These are phyloP conservation scores for Beris chalybata DNA, from an alignment of 2,888 invertebrate species.

Conservation along the genomic window DNA sequence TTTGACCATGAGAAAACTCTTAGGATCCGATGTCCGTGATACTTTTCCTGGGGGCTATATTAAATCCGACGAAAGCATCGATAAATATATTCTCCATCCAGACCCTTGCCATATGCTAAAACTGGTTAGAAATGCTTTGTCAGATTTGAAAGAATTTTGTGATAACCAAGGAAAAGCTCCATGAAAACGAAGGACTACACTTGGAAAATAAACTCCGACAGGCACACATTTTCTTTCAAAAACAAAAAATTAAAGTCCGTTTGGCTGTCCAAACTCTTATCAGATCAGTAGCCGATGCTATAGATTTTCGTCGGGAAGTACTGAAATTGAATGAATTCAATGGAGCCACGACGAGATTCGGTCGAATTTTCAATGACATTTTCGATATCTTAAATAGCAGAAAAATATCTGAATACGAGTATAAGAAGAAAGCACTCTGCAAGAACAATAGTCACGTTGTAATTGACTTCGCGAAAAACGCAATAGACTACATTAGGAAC, in stretches of 20 bases:
- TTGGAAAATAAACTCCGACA: slow-evolving; percentile 30
- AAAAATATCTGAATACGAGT: neutral
- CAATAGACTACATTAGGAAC: slow-evolving; percentile 15
- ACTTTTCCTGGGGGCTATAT: neutral
- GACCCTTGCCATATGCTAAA: slow-evolving; percentile 23
- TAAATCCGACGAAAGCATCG: neutral
- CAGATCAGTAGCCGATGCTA: slow-evolving; percentile 17
- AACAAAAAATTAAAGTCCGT: slow-evolving; percentile 32
- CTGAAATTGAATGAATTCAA: too few species aligned
- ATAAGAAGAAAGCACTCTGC: neutral
- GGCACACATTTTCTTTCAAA: slow-evolving; percentile 24
- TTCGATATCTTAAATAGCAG: too few species aligned
- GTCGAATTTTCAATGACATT: neutral
- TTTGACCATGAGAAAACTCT: neutral
- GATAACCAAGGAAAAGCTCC: slow-evolving; percentile 2
- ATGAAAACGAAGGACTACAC: slow-evolving; percentile 27
- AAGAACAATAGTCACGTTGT: neutral
- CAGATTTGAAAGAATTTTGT: neutral
- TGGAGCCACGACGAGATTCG: too few species aligned
- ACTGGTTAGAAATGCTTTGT: slow-evolving; percentile 24
- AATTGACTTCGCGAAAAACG: neutral
- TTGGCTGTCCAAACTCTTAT: slow-evolving; percentile 26
- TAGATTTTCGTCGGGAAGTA: slow-evolving; percentile 14
- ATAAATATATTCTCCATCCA: neutral
- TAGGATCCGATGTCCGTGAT: slow-evolving; percentile 10